Conservation (phyloP, 2,113 vertebrate genomes). For the Spea bombifrons region DNA sequence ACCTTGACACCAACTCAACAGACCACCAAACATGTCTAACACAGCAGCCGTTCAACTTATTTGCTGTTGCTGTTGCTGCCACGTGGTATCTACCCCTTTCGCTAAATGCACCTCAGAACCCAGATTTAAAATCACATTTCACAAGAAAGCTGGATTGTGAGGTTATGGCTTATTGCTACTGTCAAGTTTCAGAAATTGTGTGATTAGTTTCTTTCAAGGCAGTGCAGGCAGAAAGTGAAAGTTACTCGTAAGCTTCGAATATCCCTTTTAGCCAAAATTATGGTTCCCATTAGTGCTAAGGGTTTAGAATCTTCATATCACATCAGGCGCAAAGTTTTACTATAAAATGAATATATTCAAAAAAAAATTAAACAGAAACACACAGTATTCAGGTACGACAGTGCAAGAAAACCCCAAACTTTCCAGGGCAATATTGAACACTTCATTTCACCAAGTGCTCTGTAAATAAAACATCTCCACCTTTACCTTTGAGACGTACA, state of each 20-base stretch:
- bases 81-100: no score
- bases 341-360: background rate
- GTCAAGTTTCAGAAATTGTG: background rate
- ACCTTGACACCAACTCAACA: no score
- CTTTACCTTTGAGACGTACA: no score
- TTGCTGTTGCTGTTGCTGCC: no score
- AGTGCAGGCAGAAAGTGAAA: background rate
- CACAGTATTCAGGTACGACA: constrained; percentile 28
- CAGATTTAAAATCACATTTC: no score
- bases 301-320: background rate
- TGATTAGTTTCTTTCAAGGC: background rate
- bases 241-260: background rate
- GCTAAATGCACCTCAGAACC: background rate
- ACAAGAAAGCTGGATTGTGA: background rate
- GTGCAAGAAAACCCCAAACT: constrained; percentile 23
- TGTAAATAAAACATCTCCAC: no score
- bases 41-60: no score
- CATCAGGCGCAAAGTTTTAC: background rate
- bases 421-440: background rate
- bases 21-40: no score
- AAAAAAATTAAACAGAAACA: background rate
- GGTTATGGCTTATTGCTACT: background rate
- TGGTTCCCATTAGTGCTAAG: background rate
- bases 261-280: background rate
- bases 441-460: background rate